These are phyloP conservation scores for Pristionchus fissidentatus DNA, from an alignment of 2,888 invertebrate species.

Conservation along the genomic window DNA sequence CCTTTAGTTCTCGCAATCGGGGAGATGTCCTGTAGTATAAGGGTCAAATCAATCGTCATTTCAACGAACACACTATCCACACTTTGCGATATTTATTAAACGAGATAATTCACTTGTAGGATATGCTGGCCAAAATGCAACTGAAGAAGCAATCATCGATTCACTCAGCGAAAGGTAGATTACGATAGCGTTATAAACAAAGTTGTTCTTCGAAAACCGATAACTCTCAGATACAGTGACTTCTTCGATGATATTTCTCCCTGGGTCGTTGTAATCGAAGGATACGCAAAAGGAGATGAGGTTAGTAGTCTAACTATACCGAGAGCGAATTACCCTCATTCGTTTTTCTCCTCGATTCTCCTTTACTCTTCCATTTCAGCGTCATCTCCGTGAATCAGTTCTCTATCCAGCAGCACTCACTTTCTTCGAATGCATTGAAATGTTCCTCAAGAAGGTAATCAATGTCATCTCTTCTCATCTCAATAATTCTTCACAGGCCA, in stretches of 20 bases:
- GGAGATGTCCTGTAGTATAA: too few relatives aligned
- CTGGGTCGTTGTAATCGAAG: constrained; percentile 17
- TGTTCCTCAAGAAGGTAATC: constrained; percentile 35
- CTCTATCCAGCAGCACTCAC: constrained; percentile 23
- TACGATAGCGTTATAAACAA: not conserved
- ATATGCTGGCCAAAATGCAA: not conserved
- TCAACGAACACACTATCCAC: too few relatives aligned
- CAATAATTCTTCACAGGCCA: not conserved
- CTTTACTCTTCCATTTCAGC: not conserved
- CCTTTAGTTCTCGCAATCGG: too few relatives aligned
- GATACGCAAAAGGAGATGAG: constrained; percentile 39
- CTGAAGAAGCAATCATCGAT: constrained; percentile 30
- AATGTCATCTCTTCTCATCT: not conserved
- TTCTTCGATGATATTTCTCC: constrained; percentile 43
- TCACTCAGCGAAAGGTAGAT: not conserved
- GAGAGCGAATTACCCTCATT: not conserved
- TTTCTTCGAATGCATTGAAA: constrained; percentile 42
- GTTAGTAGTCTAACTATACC: not conserved
- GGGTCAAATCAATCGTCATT: too few relatives aligned
- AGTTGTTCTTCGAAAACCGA: not conserved
- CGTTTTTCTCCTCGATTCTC: not conserved
- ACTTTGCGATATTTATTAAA: too few relatives aligned
- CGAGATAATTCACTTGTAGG: not conserved
- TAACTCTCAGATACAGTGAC: constrained; percentile 12
- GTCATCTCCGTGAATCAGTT: constrained; percentile 6